Conservation (phyloP, 2,113 vertebrate species). For the Otolemur garnettii region DNA sequence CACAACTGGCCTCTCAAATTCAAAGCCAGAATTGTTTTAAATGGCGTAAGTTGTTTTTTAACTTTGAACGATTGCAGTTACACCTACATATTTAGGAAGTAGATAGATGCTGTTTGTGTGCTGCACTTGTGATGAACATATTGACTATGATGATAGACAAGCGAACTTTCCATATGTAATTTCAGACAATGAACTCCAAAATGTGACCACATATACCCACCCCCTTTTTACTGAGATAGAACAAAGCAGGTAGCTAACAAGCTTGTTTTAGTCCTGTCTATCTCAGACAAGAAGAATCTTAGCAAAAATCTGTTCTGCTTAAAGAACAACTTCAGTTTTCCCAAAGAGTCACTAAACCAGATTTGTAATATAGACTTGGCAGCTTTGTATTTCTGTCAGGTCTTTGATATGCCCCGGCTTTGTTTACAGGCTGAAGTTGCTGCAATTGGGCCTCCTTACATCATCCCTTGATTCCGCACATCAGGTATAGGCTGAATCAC, state of each 20-base stretch:
- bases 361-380: conserved; percentile 46
- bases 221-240: conserved; percentile 37
- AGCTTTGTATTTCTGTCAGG: background rate
- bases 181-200: conserved; percentile 57
- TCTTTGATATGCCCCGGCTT: background rate
- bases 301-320: conserved; percentile 29
- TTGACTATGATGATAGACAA: conserved; percentile 24
- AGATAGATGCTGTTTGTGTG: conserved; percentile 42
- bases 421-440: conserved; percentile 1
- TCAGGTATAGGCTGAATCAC: background rate
- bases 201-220: background rate
- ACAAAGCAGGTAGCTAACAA: conserved; percentile 41
- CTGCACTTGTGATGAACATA: background rate
- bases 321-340: conserved; percentile 52
- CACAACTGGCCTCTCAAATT: conserved; percentile 1
- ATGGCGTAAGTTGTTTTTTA: conserved; percentile 15
- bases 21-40: conserved; percentile 38
- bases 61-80: conserved; percentile 29
- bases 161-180: conserved; percentile 36
- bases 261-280: background rate
- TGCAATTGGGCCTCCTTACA: background rate
- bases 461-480: background rate
- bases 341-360: background rate
- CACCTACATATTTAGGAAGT: conserved; percentile 51
- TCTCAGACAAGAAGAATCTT: conserved; percentile 49